Evolutionary conservation across 2,797 vertebrate species (phyloP), one percentile per base, ranked within the genome.

Genomic region (Scarus forsteni): DNA sequence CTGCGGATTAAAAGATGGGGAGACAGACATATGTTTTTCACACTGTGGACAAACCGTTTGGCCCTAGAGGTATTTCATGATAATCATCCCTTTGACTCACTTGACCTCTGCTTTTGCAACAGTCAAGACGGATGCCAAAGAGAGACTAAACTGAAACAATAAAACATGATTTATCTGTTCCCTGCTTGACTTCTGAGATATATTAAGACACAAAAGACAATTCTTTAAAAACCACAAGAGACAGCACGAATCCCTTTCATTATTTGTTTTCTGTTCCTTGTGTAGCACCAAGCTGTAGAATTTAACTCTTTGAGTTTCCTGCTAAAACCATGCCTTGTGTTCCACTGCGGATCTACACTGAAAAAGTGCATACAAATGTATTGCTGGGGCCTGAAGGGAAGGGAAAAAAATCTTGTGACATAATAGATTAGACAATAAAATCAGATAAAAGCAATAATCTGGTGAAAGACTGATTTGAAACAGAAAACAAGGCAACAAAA

Each of bases 1-100:
- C 66, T 58, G 39, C 57, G 42, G 42, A 69, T 73, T 58, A 67
- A 82, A 80, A 78, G 43, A 71, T 51, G 63, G 42, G 61, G 45
- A 61, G 56, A 86, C 57, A 74, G 61, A 38, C 60, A 73, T 35
- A 59, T 75, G 58, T 62, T 84, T 13, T 48, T 63, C 27, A 60
- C 52, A 79, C 42, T 61, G 52, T 14, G 16, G 39, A 19, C 48
- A 65, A 63, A 72, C 70, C 62, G 18, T 66, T 15, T 57, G 11
- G 13, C 39, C 12, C 39, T n/a, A 3, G 62, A 43, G n/a, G 11
- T 48, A 38, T 70, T 66, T n/a, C 9, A 44, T 8, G 2, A 40
- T 40, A 62, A 59, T 34, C 6, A 35, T 49, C 11, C 6, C 15
- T 0, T 27, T 61, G 9, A 50, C 16, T 66, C 35, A 14, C 8